These are phyloP conservation scores for Leucopternis melanops DNA, from an alignment of 2,113 vertebrate genomes.

Conservation along the genomic window DNA sequence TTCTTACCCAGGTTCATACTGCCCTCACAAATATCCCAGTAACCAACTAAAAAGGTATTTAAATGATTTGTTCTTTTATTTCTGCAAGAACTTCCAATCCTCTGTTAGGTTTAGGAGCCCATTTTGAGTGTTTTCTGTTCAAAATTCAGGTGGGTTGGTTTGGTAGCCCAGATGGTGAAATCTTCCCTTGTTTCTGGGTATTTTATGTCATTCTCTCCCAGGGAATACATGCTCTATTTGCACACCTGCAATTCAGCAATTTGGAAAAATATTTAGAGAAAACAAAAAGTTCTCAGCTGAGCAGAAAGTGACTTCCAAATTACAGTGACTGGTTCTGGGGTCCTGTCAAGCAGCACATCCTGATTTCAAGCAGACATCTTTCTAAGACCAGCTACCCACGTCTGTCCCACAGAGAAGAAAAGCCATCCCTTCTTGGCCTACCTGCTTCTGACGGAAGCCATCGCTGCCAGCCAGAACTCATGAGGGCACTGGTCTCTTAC, in stretches of 20 bases:
- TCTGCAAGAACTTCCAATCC: neutral
- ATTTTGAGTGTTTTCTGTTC: neutral
- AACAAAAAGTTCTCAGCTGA: neutral
- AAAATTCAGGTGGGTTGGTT: neutral
- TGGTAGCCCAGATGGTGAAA: neutral
- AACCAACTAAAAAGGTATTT: neutral
- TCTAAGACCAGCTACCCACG: neutral
- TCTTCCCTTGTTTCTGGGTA: neutral
- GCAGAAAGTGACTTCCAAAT: neutral
- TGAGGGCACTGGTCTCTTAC: fast-evolving
- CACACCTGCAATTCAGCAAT: neutral
- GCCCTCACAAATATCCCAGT: neutral
- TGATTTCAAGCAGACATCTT: neutral
- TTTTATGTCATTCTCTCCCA: neutral
- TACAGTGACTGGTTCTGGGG: neutral
- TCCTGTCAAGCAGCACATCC: neutral
- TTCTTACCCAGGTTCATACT: neutral
- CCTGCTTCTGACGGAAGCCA: fast-evolving
- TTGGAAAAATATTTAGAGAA: neutral
- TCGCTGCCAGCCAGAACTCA: too few relatives aligned
- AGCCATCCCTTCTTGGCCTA: neutral
- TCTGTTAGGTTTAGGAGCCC: neutral
- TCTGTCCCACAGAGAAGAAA: neutral
- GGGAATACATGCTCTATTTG: neutral
- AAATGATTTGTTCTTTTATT: neutral